Evolutionary conservation across 1,140 invertebrate genomes (phyloP), one percentile per base, ranked within the genome.

Genomic region (Habropoda laboriosa): DNA sequence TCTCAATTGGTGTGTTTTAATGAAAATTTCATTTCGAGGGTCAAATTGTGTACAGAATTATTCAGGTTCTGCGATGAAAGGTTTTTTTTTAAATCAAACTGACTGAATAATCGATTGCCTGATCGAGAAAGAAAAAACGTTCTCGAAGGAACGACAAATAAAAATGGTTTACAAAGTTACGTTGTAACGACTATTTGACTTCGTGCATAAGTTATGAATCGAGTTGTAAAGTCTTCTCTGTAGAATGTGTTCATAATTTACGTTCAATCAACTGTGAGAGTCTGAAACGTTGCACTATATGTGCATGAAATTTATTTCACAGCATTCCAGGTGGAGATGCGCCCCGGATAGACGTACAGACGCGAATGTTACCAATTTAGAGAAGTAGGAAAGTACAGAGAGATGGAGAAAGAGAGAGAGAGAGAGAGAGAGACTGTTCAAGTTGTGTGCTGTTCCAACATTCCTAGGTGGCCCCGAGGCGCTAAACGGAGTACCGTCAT

Each of bases 391-490:
- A 64, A 57, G 38, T 68, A 78, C 68, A 71, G 24, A 18, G 5
- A 64, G 42, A 47, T 35, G 76, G 55, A 74, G 74, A 30, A 13
- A 47, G 4, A 47, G n/a, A 13, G 6, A 73, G 12, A 3, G 4
- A 47, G 10, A 49, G 72, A 81, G 81, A 49, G 74, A 71, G 55
- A 70, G 79, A 64, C 70, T 72, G 67, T 61, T 76, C 53, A 49
- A 80, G 66, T 70, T 73, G 78, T 76, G 77, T 75, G 83, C 76
- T 84, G 80, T 81, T 86, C 75, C 79, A 67, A 81, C 68, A 86
- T 89, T 89, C 83, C 82, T 86, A 83, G 64, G 73, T 78, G 58
- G 64, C 75, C 53, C 58, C 61, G 58, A 83, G 83, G 85, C 80
- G 82, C 70, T 78, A 78, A 78, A 83, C 87, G 79, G 72, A 75